A percentile compares a stretch with the other conserved stretches of the same genome.
These are phyloP conservation scores for Kobus ellipsiprymnus DNA, from an alignment of 2,113 vertebrate genomes.

Conservation along the genomic window DNA sequence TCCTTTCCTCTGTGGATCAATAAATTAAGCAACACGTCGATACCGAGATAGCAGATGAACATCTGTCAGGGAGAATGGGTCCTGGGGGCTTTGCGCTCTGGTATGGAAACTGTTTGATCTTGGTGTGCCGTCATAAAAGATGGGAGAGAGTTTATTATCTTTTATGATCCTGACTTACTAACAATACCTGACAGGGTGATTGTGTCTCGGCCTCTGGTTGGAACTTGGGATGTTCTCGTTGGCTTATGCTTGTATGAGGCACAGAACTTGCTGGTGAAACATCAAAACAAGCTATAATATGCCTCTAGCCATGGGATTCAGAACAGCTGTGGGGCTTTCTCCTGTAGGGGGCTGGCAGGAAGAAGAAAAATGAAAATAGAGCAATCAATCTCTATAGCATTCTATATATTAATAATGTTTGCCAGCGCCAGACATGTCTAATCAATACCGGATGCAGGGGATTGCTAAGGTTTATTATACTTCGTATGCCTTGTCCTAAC, in stretches of 20 bases:
- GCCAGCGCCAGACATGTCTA: slow-evolving; percentile 55
- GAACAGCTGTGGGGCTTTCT: slow-evolving; percentile 32
- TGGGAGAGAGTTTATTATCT: slow-evolving; percentile 72
- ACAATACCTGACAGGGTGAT: slow-evolving; percentile 49
- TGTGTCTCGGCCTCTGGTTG: slow-evolving; percentile 35
- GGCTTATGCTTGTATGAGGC: slow-evolving; percentile 18
- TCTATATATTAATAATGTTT: slow-evolving; percentile 55
- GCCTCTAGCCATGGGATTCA: slow-evolving; percentile 32
- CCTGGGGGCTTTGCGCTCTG: slow-evolving; percentile 51
- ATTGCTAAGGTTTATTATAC: slow-evolving; percentile 42
- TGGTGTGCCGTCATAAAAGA: slow-evolving; percentile 63
- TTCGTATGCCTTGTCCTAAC: background rate
- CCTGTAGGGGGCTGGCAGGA: slow-evolving; percentile 42
- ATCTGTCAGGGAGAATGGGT: slow-evolving; percentile 69
- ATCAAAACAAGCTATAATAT: slow-evolving; percentile 52
- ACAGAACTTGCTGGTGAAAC: slow-evolving; percentile 51
- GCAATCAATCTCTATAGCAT: slow-evolving; percentile 55
- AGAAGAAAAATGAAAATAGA: slow-evolving; percentile 66
- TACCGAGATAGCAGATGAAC: slow-evolving; percentile 72
- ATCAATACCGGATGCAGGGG: slow-evolving; percentile 57
- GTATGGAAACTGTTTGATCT: slow-evolving; percentile 75
- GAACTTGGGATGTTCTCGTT: slow-evolving; percentile 40
- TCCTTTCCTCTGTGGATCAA: slow-evolving; percentile 64
- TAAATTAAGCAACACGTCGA: slow-evolving; percentile 75
- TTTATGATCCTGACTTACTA: slow-evolving; percentile 63